Evolutionary conservation across 2,113 vertebrate genomes (phyloP), one percentile per base, ranked within the genome.

Genomic region (Puntigrus tetrazona): DNA sequence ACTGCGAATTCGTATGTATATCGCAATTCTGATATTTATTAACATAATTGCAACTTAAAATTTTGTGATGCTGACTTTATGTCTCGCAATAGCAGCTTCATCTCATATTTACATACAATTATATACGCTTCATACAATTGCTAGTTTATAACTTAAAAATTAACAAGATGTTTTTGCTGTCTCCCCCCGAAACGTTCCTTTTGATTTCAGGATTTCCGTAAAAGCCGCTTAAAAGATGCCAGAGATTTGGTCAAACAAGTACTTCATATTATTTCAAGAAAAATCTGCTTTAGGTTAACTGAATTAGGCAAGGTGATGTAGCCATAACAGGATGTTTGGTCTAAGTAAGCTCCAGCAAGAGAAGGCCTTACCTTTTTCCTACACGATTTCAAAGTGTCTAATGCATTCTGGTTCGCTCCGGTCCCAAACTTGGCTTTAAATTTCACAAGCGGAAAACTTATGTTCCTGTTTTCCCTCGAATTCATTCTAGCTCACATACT

Each of bases 361-460:
- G 74, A 79, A 81, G 75, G 83, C 85, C 88, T 86, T 87, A 13
- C 20, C 3, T 34, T 78, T 31, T 75, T 38, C 69, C 69, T 25
- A 73, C 9, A 61, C 50, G 9, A 36, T 84, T 88, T 89, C 55
- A 85, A 76, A 27, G 3, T 41, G 70, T 90, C 79, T 72, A 31
- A 90, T 86, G 88, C 82, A 77, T 76, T 83, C 14, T 38, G 29
- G 41, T 65, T 20, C 29, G 59, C 36, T 47, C 69, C 86, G 86
- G 67, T 82, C 85, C 86, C 67, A 87, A 89, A 88, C 74, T 25
- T 29, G 89, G 87, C 87, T 72, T 89, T 13, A 82, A 47, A 18
- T 83, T 83, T 90, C 89, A 88, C 80, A 72, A 86, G 84, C 61
- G 59, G 43, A 86, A 86, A 80, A 87, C 34, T 82, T 89, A 88